Evolutionary conservation across 2,113 vertebrate genomes (phyloP).

Genomic region (Heterotilapia buettikoferi): DNA sequence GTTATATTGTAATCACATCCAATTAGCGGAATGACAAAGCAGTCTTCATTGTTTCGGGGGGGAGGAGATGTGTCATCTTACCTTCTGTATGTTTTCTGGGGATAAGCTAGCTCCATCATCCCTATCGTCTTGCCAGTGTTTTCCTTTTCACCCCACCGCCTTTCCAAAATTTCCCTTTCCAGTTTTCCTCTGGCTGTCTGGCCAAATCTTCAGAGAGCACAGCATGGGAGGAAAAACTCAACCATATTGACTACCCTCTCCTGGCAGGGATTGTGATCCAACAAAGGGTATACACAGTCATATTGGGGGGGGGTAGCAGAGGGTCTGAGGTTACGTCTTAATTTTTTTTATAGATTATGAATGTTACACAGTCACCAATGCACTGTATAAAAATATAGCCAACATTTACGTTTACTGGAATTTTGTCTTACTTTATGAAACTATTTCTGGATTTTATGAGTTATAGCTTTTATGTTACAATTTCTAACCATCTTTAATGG

Average conservation of each 20-base stretch:
- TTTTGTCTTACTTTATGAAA: not conserved
- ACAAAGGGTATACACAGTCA: not conserved
- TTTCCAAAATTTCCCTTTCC: not conserved
- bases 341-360: not conserved
- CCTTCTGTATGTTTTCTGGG: slow-evolving; percentile 3
- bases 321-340: not conserved
- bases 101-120: slow-evolving; percentile 25
- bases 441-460: not conserved
- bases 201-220: slow-evolving; percentile 52
- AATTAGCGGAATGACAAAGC: slow-evolving; percentile 56
- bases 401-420: not conserved
- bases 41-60: slow-evolving; percentile 3
- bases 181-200: slow-evolving; percentile 54
- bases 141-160: not conserved
- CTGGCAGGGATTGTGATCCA: slow-evolving; percentile 23
- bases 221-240: slow-evolving; percentile 31
- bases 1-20: slow-evolving; percentile 51
- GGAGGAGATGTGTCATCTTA: slow-evolving; percentile 45
- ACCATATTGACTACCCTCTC: slow-evolving; percentile 48
- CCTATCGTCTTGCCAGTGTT: slow-evolving; percentile 8
- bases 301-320: not conserved
- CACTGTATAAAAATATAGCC: not conserved
- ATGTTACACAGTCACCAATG: not conserved
- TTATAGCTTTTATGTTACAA: not conserved
- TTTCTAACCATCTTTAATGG: not conserved